These are phyloP conservation scores for Podocnemis expansa DNA, from an alignment of 2,113 vertebrate genomes.

Conservation along the genomic window DNA sequence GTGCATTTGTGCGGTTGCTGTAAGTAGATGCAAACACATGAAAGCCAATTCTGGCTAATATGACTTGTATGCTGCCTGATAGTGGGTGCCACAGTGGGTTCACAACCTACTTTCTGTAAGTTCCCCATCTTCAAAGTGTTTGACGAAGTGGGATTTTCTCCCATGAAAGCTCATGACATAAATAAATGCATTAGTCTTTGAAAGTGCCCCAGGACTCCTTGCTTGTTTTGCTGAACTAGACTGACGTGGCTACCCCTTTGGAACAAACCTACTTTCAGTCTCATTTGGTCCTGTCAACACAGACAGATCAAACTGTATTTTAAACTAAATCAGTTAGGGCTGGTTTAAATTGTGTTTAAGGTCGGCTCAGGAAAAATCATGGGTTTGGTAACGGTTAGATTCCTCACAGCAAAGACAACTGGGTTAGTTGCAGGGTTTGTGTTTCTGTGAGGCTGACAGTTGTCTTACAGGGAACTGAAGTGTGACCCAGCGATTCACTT, in stretches of 20 bases:
- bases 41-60: not conserved
- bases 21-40: not conserved
- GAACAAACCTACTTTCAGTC: not conserved
- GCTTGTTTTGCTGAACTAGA: too few relatives aligned
- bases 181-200: too few relatives aligned
- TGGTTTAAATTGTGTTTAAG: not conserved
- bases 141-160: too few relatives aligned
- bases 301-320: not conserved
- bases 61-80: not conserved
- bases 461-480: not conserved
- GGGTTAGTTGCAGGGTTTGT: not conserved
- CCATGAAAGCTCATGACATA: too few relatives aligned
- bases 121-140: too few relatives aligned
- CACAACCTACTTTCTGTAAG: too few relatives aligned
- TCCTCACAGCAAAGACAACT: rapidly evolving
- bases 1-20: not conserved
- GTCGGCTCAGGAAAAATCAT: constrained; percentile 16
- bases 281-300: not conserved
- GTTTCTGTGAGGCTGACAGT: rapidly evolving
- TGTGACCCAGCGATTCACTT: not conserved
- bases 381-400: constrained; percentile 1
- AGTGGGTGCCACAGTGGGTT: not conserved
- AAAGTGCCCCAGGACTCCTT: too few relatives aligned
- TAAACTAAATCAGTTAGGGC: not conserved
- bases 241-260: too few relatives aligned